Evolutionary conservation across 2,888 invertebrate species (phyloP).

Genomic region (Plemyria rubiginata): DNA sequence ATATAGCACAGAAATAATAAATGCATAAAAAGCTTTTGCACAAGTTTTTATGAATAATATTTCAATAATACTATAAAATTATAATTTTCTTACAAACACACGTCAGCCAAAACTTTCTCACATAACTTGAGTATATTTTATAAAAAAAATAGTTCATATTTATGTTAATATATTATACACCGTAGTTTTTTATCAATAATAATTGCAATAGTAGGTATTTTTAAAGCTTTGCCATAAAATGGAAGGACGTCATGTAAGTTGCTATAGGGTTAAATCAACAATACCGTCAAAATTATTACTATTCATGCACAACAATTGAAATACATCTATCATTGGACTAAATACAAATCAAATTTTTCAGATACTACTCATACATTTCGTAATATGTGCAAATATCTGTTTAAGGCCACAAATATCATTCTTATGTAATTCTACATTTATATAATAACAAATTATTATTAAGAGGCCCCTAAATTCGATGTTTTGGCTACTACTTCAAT

Average conservation of each 20-base stretch:
- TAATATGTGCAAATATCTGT: conserved; percentile 14
- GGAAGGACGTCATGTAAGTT: conserved; percentile 30
- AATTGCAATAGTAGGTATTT: conserved; percentile 15
- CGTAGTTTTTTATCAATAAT: conserved; percentile 11
- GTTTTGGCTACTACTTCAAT: conserved; percentile 1
- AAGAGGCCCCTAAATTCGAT: conserved; percentile 12
- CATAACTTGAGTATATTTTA: conserved; percentile 65
- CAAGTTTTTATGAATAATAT: conserved; percentile 30
- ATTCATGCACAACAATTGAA: conserved; percentile 37
- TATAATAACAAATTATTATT: conserved; percentile 27
- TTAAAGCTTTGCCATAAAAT: conserved; percentile 28
- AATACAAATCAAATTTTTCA: conserved; percentile 24
- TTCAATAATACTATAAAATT: conserved; percentile 31
- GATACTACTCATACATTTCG: conserved; percentile 21
- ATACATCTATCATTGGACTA: conserved; percentile 26
- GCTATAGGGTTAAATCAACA: conserved; percentile 20
- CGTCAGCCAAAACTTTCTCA: conserved; percentile 58
- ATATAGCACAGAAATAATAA: conserved; percentile 79
- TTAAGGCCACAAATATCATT: conserved; percentile 17
- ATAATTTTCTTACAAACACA: conserved; percentile 46
- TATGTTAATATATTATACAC: conserved; percentile 22
- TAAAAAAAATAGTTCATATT: conserved; percentile 23
- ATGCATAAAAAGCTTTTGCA: conserved; percentile 71
- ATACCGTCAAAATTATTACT: conserved; percentile 21
- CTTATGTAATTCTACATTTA: conserved; percentile 24